Evolutionary conservation across 2,888 invertebrate species (phyloP).

Genomic region (Heliconius sara): DNA sequence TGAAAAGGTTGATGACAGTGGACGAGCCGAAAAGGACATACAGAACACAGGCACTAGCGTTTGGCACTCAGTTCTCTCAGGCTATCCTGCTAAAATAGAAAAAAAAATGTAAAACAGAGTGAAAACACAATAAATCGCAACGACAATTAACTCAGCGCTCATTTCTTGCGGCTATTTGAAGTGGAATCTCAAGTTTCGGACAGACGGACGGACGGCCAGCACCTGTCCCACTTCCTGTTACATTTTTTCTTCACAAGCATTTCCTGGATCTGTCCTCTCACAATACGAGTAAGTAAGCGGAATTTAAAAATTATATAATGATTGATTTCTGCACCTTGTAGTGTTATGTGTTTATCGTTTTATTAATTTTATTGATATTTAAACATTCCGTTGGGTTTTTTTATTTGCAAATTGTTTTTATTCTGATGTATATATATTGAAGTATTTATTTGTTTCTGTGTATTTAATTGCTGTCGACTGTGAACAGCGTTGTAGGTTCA

Average conservation of each 20-base stretch:
- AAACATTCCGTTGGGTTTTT: neutral
- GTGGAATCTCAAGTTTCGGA: conserved; percentile 56
- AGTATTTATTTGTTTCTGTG: too few relatives aligned
- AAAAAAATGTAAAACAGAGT: neutral
- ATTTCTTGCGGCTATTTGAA: conserved; percentile 43
- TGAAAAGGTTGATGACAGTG: too few relatives aligned
- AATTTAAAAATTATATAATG: conserved; percentile 23
- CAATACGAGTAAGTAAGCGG: conserved; percentile 11
- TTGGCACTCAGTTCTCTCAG: neutral
- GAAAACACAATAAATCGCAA: conserved; percentile 1
- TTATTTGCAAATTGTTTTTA: neutral
- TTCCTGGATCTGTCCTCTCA: conserved; percentile 62
- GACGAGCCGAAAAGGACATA: too few relatives aligned
- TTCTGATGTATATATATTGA: neutral
- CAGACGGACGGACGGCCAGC: conserved; percentile 61
- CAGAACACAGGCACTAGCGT: neutral
- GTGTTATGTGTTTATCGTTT: conserved; percentile 41
- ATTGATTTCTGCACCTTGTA: conserved; percentile 23
- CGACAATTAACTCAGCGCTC: conserved; percentile 12
- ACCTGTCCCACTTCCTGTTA: conserved; percentile 72
- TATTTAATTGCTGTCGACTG: too few relatives aligned
- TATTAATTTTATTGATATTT: conserved; percentile 31
- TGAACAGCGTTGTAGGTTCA: too few relatives aligned
- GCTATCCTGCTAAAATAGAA: neutral
- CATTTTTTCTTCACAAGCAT: conserved; percentile 59